phyloP scores from a whole-genome alignment of 1,140 invertebrate species.

The Halotydeus destructor region DNA sequence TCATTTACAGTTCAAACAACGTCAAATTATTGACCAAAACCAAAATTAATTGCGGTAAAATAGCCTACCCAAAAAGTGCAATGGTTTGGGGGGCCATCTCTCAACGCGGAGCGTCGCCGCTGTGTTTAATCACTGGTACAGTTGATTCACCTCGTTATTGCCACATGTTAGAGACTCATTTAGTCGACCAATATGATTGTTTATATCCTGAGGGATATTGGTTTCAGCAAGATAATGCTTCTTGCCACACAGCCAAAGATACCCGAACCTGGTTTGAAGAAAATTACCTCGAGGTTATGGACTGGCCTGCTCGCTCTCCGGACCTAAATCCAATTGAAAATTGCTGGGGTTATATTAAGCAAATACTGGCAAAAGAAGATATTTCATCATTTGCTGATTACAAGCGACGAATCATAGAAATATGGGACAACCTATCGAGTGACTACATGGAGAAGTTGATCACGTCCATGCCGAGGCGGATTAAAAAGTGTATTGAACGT shows the following conservation, averaged over 20 bases:
- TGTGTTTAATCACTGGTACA: not conserved
- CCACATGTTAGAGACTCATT: not conserved
- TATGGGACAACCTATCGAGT: not conserved
- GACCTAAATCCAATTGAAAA: slow-evolving; percentile 11
- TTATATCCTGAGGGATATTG: slow-evolving; percentile 4
- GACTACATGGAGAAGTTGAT: not conserved
- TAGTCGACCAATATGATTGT: not conserved
- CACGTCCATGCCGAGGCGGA: not conserved
- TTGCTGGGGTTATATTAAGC: slow-evolving; percentile 14
- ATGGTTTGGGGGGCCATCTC: slow-evolving; percentile 2
- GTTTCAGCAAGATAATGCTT: slow-evolving; percentile 12
- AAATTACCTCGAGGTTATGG: not conserved
- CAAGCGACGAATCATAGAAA: not conserved
- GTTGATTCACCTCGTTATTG: not conserved
- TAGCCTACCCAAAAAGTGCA: no score
- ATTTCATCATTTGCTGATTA: not conserved
- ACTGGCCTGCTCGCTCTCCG: slow-evolving; percentile 7
- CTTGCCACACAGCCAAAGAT: slow-evolving; percentile 1
- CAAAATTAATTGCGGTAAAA: no score
- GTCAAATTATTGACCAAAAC: no score
- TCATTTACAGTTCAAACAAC: no score
- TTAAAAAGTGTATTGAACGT: not conserved
- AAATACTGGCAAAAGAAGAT: not conserved
- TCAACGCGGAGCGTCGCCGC: not conserved
- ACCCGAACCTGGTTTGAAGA: not conserved